Conservation (phyloP, 1,140 invertebrate genomes). For the Trialeurodes vaporariorum region DNA sequence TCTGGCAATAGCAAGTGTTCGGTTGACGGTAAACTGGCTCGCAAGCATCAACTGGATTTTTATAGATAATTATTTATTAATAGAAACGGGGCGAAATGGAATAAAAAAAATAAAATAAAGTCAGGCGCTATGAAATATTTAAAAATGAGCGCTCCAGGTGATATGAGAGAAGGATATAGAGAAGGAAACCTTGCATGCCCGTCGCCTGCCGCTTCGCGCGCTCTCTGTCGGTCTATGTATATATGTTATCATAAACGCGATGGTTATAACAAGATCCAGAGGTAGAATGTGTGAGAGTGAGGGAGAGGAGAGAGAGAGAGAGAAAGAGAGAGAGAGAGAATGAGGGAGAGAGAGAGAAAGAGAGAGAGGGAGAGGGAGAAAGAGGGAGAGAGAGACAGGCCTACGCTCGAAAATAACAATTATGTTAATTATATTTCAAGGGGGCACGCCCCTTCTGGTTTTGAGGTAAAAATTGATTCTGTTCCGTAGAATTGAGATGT, state of each 20-base stretch:
- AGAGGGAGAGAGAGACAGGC: no score
- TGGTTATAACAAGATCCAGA: not conserved
- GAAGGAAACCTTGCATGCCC: no score
- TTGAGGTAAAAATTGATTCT: not conserved
- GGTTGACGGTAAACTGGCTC: not conserved
- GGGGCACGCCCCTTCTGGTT: not conserved
- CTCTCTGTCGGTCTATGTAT: no score
- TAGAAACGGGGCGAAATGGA: not conserved
- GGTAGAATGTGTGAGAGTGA: no score
- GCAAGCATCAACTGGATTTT: not conserved
- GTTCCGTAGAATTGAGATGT: not conserved
- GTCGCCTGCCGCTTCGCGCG: not conserved
- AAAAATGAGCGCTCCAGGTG: not conserved
- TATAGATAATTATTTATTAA: not conserved
- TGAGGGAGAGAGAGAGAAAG: no score
- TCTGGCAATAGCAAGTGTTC: no score
- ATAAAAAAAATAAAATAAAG: not conserved
- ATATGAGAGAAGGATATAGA: not conserved
- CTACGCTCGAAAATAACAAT: not conserved
- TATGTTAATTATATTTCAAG: constrained; percentile 1
- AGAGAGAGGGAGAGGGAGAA: no score
- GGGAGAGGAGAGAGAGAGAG: no score
- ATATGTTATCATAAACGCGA: not conserved
- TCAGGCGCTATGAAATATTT: not conserved
- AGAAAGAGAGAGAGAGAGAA: no score